These are phyloP conservation scores for Condylostylus longicornis DNA, from an alignment of 1,140 invertebrate genomes.

Conservation along the genomic window DNA sequence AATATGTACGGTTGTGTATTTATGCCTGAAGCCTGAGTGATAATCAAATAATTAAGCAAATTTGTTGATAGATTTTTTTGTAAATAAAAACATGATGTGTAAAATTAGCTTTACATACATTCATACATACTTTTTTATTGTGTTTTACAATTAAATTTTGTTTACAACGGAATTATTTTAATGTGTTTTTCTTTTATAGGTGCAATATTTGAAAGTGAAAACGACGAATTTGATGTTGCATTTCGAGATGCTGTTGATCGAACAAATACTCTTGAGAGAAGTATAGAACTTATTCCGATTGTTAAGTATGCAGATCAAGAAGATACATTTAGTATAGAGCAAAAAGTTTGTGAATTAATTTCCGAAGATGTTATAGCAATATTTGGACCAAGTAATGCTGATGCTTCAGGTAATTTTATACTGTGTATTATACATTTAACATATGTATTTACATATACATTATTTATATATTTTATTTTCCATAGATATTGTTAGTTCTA, in stretches of 20 bases:
- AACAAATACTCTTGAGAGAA: conserved; percentile 31
- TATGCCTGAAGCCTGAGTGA: too few relatives aligned
- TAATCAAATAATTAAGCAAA: too few relatives aligned
- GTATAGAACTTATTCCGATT: conserved; percentile 26
- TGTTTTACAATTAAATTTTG: conserved; percentile 2
- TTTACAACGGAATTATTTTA: conserved; percentile 11
- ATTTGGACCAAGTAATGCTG: conserved; percentile 56
- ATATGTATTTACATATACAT: background rate
- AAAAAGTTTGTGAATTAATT: conserved; percentile 40
- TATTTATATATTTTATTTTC: background rate
- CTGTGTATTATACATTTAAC: background rate
- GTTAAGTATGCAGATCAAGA: conserved; percentile 25
- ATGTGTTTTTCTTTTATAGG: conserved; percentile 27
- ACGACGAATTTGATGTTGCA: conserved; percentile 34
- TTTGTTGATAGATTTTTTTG: too few relatives aligned
- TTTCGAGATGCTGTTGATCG: conserved; percentile 34
- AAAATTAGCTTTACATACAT: too few relatives aligned
- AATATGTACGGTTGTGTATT: too few relatives aligned
- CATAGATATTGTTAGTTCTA: conserved; percentile 50
- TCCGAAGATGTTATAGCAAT: conserved; percentile 55
- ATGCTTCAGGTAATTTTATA: conserved; percentile 36
- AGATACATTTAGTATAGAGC: conserved; percentile 34
- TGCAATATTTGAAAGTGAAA: conserved; percentile 31
- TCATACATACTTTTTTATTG: too few relatives aligned
- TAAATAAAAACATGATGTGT: too few relatives aligned